Evolutionary conservation across 2,113 vertebrate genomes (phyloP), one percentile per base, ranked within the genome.

Genomic region (Elanoides forficatus): DNA sequence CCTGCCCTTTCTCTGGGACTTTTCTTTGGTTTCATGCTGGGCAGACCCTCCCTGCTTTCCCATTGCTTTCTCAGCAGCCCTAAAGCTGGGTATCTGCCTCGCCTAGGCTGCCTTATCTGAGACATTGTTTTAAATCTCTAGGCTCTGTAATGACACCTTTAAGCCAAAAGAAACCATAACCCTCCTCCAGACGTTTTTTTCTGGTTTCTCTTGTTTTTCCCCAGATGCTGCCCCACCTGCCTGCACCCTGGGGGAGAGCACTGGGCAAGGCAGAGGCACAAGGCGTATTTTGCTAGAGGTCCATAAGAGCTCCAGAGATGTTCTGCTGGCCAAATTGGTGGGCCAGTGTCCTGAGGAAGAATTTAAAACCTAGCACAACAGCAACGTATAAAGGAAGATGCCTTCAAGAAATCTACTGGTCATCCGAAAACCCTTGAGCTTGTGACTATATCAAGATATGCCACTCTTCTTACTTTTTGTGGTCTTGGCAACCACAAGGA

Each of bases 1-100:
- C 95, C 78, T 93, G 62, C 93, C 92, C 70, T 72, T 86, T 87
- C 63, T 65, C 65, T 70, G 45, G 19, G 50, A 92, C 59, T 91
- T 58, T 53, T 72, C 59, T 68, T 66, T 92, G 72, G 76, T 92
- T 87, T n/a, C 34, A 26, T 74, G 52, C 58, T 92, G 70, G 62
- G 81, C 90, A 89, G 81, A 91, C 55, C 29, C 16, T 86, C 43
- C 40, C 81, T 76, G 76, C 70, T 45, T 78, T 74, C 79, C 32
- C 25, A 13, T 26, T 14, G 56, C 74, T 81, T 86, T 83, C 91
- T 81, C 88, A 73, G 71, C 70, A 94, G 70, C 88, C 60, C 63
- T 81, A 52, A 60, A 70, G 79, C 85, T 38, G 67, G 52, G 9
- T 70, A 16, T 36, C 67, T 36, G 52, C 73, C 89, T 93, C 14